These are phyloP conservation scores for Lasioglossum malachurum DNA, from an alignment of 2,888 invertebrate species.

Conservation along the genomic window DNA sequence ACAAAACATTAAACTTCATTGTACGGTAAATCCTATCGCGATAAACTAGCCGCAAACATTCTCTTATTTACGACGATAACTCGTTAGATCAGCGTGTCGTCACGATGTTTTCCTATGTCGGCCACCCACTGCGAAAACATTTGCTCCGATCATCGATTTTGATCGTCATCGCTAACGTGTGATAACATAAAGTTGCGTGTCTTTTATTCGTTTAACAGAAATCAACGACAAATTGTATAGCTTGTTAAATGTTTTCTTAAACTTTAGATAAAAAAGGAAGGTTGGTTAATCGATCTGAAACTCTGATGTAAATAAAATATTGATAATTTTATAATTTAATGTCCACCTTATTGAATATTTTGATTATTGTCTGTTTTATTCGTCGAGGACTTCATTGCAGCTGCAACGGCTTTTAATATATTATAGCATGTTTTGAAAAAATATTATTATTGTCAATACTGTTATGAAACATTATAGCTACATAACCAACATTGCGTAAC, in stretches of 20 bases:
- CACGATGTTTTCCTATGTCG: constrained; percentile 49
- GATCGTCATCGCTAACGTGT: neutral
- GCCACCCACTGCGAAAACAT: constrained; percentile 77
- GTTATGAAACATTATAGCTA: no score
- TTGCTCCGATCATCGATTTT: constrained; percentile 49
- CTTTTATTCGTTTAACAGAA: neutral
- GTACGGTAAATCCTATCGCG: constrained; percentile 2
- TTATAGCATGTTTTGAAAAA: no score
- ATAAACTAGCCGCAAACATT: constrained; percentile 26
- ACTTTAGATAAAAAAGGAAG: neutral
- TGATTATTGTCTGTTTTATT: neutral
- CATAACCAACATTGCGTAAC: no score
- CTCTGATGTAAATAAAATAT: neutral
- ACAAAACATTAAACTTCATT: neutral
- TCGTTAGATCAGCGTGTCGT: constrained; percentile 31
- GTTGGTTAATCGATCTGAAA: neutral
- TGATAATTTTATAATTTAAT: neutral
- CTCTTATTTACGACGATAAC: constrained; percentile 38
- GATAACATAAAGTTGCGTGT: neutral
- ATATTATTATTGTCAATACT: no score
- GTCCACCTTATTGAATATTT: neutral
- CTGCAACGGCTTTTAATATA: no score
- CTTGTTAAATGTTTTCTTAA: neutral
- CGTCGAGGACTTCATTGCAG: no score
- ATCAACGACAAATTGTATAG: neutral